phyloP scores from a whole-genome alignment of 2,888 invertebrate genomes.

The Drosophila quinaria region DNA sequence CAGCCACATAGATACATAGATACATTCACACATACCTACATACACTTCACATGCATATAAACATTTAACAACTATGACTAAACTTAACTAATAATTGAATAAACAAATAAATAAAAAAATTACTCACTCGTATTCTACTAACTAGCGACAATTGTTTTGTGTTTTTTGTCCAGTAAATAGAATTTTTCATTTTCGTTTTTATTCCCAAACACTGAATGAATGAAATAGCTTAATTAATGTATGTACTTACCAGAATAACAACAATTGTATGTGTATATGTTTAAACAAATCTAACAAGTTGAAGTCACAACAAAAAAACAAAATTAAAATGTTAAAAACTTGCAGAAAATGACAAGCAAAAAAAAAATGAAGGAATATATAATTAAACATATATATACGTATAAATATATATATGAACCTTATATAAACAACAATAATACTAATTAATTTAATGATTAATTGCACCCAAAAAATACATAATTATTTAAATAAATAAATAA shows the following conservation, averaged over 20 bases:
- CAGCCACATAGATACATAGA: conserved; percentile 17
- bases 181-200: conserved; percentile 14
- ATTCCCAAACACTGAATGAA: conserved; percentile 9
- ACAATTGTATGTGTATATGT: conserved; percentile 65
- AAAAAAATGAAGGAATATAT: conserved; percentile 58
- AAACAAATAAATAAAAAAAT: conserved; percentile 2
- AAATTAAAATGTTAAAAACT: conserved; percentile 25
- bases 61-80: conserved; percentile 58
- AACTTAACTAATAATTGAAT: conserved; percentile 43
- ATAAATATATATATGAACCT: conserved; percentile 78
- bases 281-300: conserved; percentile 50
- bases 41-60: conserved; percentile 73
- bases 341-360: conserved; percentile 25
- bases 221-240: conserved; percentile 21
- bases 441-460: conserved; percentile 85
- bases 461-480: conserved; percentile 84
- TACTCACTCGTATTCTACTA: conserved; percentile 19
- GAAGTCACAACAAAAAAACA: conserved; percentile 22
- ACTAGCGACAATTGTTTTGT: conserved; percentile 32
- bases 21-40: conserved; percentile 25
- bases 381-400: conserved; percentile 57
- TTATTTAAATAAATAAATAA: conserved; percentile 82
- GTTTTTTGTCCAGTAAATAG: conserved; percentile 55
- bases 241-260: conserved; percentile 39
- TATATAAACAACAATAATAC: conserved; percentile 84